Conservation (phyloP, 2,113 vertebrate genomes). For the Glaucomys volans region DNA sequence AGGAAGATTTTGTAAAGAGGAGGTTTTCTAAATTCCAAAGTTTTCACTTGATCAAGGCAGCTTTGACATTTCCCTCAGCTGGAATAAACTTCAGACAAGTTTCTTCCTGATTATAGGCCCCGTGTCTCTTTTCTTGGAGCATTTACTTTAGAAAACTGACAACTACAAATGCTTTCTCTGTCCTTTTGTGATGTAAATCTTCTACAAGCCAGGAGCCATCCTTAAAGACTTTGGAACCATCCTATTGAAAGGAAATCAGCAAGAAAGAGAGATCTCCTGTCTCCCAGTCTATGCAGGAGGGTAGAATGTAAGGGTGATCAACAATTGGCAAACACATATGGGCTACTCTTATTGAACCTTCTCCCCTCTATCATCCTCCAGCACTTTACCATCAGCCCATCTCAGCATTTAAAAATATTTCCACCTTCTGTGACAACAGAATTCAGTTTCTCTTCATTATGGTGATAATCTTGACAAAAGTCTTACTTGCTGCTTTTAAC, state of each 20-base stretch:
- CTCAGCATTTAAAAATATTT: neutral
- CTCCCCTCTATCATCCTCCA: neutral
- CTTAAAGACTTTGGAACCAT: neutral
- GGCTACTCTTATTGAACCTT: neutral
- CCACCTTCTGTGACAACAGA: neutral
- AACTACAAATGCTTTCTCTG: neutral
- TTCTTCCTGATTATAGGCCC: neutral
- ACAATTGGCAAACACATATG: neutral
- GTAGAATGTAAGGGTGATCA: neutral
- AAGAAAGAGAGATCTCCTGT: neutral
- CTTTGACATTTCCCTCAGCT: neutral
- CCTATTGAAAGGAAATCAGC: neutral
- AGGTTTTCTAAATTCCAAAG: constrained; percentile 10
- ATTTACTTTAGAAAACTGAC: constrained; percentile 13
- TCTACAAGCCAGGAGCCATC: neutral
- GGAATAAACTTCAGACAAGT: neutral
- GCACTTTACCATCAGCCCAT: neutral
- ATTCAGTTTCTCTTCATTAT: neutral
- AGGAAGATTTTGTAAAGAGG: neutral
- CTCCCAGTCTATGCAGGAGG: neutral
- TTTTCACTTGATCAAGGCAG: neutral
- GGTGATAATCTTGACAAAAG: neutral
- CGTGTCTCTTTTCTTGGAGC: neutral
- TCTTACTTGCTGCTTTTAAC: neutral
- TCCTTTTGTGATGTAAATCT: neutral